Percentiles rank a stretch among this genome's conserved stretches.
These are phyloP conservation scores for Brenthis daphne DNA, from an alignment of 2,888 invertebrate species.

Conservation along the genomic window DNA sequence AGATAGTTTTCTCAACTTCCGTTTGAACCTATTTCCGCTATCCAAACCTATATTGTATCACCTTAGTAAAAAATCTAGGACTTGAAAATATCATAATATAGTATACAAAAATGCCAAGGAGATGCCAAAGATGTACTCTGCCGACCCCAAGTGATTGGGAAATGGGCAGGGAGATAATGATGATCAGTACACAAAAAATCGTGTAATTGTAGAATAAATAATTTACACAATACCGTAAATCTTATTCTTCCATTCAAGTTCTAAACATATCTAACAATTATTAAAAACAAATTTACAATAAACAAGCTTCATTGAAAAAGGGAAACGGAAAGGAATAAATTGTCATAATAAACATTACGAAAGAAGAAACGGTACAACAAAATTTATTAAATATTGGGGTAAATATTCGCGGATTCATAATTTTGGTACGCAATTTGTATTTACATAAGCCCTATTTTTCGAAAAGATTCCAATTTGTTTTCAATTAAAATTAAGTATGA, in stretches of 20 bases:
- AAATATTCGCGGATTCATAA: conserved; percentile 38
- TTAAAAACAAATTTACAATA: background rate
- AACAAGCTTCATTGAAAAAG: background rate
- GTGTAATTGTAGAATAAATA: too few relatives aligned
- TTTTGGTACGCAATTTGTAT: conserved; percentile 39
- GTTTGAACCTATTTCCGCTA: conserved; percentile 19
- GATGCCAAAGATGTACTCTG: too few relatives aligned
- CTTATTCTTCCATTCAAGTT: too few relatives aligned
- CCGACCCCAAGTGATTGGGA: too few relatives aligned
- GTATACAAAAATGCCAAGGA: too few relatives aligned
- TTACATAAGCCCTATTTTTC: conserved; percentile 33
- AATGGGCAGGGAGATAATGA: too few relatives aligned
- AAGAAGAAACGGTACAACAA: conserved; percentile 7
- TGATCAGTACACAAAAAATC: too few relatives aligned
- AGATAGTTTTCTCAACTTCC: conserved; percentile 15
- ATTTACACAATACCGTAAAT: too few relatives aligned
- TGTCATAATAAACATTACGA: conserved; percentile 7
- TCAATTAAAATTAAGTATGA: conserved; percentile 26
- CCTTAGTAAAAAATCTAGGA: conserved; percentile 3
- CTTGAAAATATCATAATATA: background rate
- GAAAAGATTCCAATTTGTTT: conserved; percentile 28
- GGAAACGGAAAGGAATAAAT: conserved; percentile 7
- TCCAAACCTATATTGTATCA: conserved; percentile 7
- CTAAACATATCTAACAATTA: background rate
- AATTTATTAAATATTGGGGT: conserved; percentile 32